Conservation (phyloP, 2,113 vertebrate genomes). For the Antennarius striatus region DNA sequence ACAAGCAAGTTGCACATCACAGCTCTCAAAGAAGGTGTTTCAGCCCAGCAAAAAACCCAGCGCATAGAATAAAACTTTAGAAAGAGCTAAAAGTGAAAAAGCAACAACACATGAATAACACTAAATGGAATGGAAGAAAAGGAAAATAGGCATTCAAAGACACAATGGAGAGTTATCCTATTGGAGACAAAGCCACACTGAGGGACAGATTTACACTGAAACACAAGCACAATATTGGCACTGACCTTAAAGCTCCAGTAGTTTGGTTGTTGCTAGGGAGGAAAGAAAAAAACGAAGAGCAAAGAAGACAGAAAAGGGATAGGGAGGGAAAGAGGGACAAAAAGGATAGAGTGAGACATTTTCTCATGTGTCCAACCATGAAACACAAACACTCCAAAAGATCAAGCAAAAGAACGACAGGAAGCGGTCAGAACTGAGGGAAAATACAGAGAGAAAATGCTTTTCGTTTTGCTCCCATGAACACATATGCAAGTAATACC, state of each 20-base stretch:
- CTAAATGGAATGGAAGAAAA: slow-evolving; percentile 8
- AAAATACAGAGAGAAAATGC: slow-evolving; percentile 9
- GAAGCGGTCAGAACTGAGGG: neutral
- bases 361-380: slow-evolving; percentile 28
- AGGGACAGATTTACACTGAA: slow-evolving; percentile 52
- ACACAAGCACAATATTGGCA: slow-evolving; percentile 77
- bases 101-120: slow-evolving; percentile 33
- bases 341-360: slow-evolving; percentile 52
- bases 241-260: slow-evolving; percentile 99
- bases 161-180: slow-evolving; percentile 44
- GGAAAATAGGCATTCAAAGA: slow-evolving; percentile 50
- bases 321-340: slow-evolving; percentile 16
- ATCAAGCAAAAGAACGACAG: neutral
- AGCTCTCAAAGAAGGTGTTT: too few species aligned
- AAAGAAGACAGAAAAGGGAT: slow-evolving; percentile 52
- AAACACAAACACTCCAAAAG: slow-evolving; percentile 23
- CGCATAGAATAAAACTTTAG: neutral
- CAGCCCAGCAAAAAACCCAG: too few species aligned
- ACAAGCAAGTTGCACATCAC: neutral
- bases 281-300: slow-evolving; percentile 20
- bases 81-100: slow-evolving; percentile 20
- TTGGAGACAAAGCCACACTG: slow-evolving; percentile 57
- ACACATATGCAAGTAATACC: neutral
- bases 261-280: slow-evolving; percentile 88
- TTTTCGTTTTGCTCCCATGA: slow-evolving; percentile 3